Conservation (phyloP, 2,888 invertebrate genomes). For the Sipha maydis region DNA sequence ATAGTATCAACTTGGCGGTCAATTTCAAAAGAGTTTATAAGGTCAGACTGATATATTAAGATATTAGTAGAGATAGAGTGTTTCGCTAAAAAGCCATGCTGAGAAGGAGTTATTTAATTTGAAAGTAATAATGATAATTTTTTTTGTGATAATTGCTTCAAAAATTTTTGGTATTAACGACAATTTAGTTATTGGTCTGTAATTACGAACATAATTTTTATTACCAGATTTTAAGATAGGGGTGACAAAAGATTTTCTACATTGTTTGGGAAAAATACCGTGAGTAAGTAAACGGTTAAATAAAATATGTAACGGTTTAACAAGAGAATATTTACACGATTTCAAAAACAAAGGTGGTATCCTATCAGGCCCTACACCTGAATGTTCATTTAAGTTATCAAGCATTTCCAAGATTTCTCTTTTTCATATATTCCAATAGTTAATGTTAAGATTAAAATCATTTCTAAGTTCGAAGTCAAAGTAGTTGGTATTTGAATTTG, state of each 20-base stretch:
- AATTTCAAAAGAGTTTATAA: slow-evolving; percentile 58
- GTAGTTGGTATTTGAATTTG: background rate
- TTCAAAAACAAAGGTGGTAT: slow-evolving; percentile 16
- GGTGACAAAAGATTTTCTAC: slow-evolving; percentile 41
- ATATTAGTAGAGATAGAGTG: slow-evolving; percentile 63
- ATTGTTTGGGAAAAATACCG: slow-evolving; percentile 27
- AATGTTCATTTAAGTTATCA: background rate
- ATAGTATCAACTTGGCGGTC: slow-evolving; percentile 63
- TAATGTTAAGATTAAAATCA: slow-evolving; percentile 24
- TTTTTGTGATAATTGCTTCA: slow-evolving; percentile 46
- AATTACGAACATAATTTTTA: slow-evolving; percentile 58
- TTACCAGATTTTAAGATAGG: slow-evolving; percentile 62
- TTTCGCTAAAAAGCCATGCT: slow-evolving; percentile 63
- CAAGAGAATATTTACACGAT: slow-evolving; percentile 6
- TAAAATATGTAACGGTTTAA: slow-evolving; percentile 12
- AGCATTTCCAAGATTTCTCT: slow-evolving; percentile 2
- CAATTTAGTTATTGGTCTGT: slow-evolving; percentile 59
- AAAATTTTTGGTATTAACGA: slow-evolving; percentile 40
- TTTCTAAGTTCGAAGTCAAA: background rate
- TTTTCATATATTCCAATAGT: slow-evolving; percentile 3
- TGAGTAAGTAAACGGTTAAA: slow-evolving; percentile 20
- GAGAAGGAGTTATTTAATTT: slow-evolving; percentile 28
- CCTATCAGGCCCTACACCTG: background rate
- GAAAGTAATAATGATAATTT: background rate
- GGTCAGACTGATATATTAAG: slow-evolving; percentile 60